Base-by-base conservation (phyloP, 2,113 vertebrate genomes). In the Brachypodius melanocephalos region DNA sequence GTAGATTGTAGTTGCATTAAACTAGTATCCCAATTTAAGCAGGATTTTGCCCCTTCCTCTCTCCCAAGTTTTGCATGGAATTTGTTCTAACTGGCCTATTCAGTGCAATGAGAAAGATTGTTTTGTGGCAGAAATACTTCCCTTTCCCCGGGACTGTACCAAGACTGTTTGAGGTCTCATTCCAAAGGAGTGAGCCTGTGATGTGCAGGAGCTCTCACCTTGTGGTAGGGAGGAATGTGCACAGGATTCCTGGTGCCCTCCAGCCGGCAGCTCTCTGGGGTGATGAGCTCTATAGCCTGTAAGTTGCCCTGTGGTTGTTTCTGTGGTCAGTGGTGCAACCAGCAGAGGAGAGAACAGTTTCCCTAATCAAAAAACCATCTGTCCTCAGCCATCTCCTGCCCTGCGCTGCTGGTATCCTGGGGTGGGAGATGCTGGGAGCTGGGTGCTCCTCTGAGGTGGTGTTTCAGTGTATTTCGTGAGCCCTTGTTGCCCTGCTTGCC, bases 381-480 rank as follows among this genome's bases (percentile, higher is more conserved):
- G 29, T 94, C 31, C n/a, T 87, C 31, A 21, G 29, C 24, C 24
- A 34, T 24, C 28, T 81, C 28, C 59, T 90, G 46, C n/a, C 42
- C 9, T 9, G 76, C 0, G 0, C 57, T 0, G 0, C 43, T 68
- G 57, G 34, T 28, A 6, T 36, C 12, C 20, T 5, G 32, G 25
- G 29, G 29, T 1, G 1, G 52, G n/a, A n/a, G n/a, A 6, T 0
- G 0, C 13, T 17, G 38, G 25, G 42, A 68, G 45, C 75, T 1
- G 0, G 7, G 9, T 86, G 45, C 21, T 48, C 65, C 45, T 57
- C 61, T 52, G 40, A 52, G n/a, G 31, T 5, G 29, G 12, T 11
- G 14, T 62, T 82, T 71, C 48, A 61, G 25, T 62, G 48, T 51
- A 52, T 73, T 65, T 29, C 68, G 57, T 76, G 85, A 77, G 79